A percentile compares a stretch with the other conserved stretches of the same genome.
Evolutionary conservation across 2,888 invertebrate genomes (phyloP).

Genomic region (Erebia ligea): DNA sequence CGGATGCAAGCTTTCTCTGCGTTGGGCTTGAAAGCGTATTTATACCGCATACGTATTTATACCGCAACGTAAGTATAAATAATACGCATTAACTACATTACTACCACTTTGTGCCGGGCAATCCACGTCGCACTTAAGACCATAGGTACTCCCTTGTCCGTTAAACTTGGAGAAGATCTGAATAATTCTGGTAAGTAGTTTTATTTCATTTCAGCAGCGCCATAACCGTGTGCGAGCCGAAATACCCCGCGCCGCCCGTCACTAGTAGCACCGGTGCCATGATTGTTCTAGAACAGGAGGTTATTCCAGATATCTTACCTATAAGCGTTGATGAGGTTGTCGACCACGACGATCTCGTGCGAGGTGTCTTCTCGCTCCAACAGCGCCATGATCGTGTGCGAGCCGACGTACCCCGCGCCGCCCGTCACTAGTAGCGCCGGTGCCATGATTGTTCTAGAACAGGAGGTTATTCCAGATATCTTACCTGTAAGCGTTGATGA

Average conservation of each 20-base stretch:
- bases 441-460: constrained; percentile 57
- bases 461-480: background rate
- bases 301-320: constrained; percentile 47
- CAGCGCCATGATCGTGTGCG: constrained; percentile 93
- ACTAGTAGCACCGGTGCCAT: constrained; percentile 87
- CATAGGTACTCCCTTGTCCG: too few relatives aligned
- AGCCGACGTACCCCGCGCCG: constrained; percentile 97
- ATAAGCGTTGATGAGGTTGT: constrained; percentile 93
- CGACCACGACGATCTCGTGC: constrained; percentile 91
- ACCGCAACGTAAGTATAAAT: too few relatives aligned
- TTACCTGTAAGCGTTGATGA: constrained; percentile 88
- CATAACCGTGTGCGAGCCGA: constrained; percentile 95
- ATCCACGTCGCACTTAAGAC: too few relatives aligned
- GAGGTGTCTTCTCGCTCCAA: constrained; percentile 85
- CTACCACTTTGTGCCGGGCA: too few relatives aligned
- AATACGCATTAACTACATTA: too few relatives aligned
- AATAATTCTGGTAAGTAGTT: too few relatives aligned
- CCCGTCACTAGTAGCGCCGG: constrained; percentile 93
- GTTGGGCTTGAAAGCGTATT: too few relatives aligned
- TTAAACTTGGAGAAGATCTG: too few relatives aligned
- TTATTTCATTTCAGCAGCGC: constrained; percentile 75
- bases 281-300: constrained; percentile 48
- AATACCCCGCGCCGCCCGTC: constrained; percentile 97
- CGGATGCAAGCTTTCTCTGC: too few relatives aligned
- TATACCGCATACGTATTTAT: too few relatives aligned